Evolutionary conservation across 2,113 vertebrate species (phyloP).

Genomic region (Petromus typicus): DNA sequence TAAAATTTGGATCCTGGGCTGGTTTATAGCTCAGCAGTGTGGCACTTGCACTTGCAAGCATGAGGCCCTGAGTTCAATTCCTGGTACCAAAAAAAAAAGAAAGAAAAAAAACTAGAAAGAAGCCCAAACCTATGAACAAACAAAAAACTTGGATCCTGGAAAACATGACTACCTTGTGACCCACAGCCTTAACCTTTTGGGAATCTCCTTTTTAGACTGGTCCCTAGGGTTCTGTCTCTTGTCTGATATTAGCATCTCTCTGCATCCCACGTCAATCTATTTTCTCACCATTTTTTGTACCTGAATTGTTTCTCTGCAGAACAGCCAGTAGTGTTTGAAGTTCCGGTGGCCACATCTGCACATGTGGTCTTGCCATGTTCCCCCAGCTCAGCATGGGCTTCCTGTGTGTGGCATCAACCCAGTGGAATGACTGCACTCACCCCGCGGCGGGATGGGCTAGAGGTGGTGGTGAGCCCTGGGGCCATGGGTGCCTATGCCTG

Average conservation of each 20-base stretch:
- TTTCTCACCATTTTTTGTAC: neutral
- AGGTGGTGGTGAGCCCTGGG: slow-evolving; percentile 86
- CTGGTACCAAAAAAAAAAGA: too few relatives aligned
- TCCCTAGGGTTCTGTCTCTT: neutral
- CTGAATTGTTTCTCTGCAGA: slow-evolving; percentile 70
- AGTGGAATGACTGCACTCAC: slow-evolving; percentile 83
- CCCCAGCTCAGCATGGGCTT: slow-evolving; percentile 89
- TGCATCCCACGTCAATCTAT: neutral
- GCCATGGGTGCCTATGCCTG: slow-evolving; percentile 89
- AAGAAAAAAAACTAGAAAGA: too few relatives aligned
- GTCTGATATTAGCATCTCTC: neutral
- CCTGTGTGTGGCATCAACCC: slow-evolving; percentile 88
- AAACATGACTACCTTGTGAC: neutral
- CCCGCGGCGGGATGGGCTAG: slow-evolving; percentile 87
- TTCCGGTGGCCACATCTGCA: slow-evolving; percentile 69
- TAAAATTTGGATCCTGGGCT: neutral
- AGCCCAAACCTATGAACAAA: too few relatives aligned
- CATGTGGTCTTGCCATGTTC: slow-evolving; percentile 85
- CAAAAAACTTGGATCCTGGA: neutral
- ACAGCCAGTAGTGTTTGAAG: slow-evolving; percentile 71
- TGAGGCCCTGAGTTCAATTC: too few relatives aligned
- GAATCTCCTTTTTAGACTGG: neutral
- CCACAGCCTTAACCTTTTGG: neutral
- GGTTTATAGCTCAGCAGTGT: too few relatives aligned
- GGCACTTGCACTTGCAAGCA: too few relatives aligned